Evolutionary conservation across 2,113 vertebrate genomes (phyloP), one percentile per base, ranked within the genome.

Genomic region (Pampusana beccarii): DNA sequence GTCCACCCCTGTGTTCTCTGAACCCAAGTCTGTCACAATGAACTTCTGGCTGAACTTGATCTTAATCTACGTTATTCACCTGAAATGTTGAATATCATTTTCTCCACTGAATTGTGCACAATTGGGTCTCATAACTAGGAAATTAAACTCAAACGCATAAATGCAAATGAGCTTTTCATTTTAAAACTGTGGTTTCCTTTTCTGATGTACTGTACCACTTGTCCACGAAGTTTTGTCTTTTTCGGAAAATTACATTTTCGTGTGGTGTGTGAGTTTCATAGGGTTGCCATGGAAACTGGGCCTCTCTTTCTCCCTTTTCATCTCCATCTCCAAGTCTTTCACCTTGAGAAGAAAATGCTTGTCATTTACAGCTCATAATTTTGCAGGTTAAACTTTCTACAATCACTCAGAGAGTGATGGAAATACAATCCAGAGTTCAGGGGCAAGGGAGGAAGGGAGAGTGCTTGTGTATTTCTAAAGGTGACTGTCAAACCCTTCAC

Each of bases 201-300:
- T 53, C 80, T 82, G 93, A 92, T 94, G 73, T 93, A 79, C 77
- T 13, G 33, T 79, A 74, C 66, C 73, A 62, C 95, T 93, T 97
- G 94, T 58, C 82, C 89, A 79, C 89, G 91, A 95, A 96, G 92
- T 95, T 96, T 89, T 85, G 87, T 90, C 82, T 96, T 91, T 96
- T 95, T 95, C 0, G 0, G 69, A 96, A 94, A 89, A 88, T 93
- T 84, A 80, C 82, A 94, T 96, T 97, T 96, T 89, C 92, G 36
- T 64, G 17, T 57, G 57, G 88, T 13, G 2, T 54, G 26, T 65
- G 90, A 82, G 93, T 94, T 95, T 92, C 87, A n/a, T 13, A 50
- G 70, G 11, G 96, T 97, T 97, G 92, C 70, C 91, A 94, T 97
- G 89, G 97, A 94, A 97, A 97, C 97, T 62, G 57, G 40, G 46